Percentiles rank a stretch among this genome's conserved stretches.
phyloP scores from a whole-genome alignment of 92 coral and sea anemone species.

The Palythoa grandiflora region DNA sequence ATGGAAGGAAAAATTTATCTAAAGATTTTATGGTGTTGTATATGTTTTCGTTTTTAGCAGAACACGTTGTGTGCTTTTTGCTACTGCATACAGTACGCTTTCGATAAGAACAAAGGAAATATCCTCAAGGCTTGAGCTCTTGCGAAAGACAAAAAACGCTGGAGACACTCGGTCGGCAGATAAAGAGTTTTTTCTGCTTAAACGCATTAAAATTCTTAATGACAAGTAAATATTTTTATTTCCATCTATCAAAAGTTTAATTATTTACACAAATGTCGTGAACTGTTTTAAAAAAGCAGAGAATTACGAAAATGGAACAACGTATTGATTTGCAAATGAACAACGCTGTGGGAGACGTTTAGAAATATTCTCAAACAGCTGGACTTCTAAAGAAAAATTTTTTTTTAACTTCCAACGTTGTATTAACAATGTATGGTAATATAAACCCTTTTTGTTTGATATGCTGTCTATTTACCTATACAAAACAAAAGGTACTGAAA shows the following conservation, averaged over 20 bases:
- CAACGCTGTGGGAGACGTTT: neutral
- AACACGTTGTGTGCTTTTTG: neutral
- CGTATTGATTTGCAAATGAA: conserved; percentile 3
- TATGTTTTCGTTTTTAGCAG: neutral
- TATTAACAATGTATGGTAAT: neutral
- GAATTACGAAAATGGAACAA: neutral
- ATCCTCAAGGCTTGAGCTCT: neutral
- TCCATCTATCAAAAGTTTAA: neutral
- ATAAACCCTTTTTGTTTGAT: neutral
- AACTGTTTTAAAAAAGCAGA: neutral
- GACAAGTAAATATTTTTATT: neutral
- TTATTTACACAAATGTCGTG: neutral
- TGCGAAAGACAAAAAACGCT: neutral
- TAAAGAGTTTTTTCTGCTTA: neutral
- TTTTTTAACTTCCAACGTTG: neutral
- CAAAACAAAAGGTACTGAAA: neutral
- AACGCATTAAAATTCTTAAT: neutral
- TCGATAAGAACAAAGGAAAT: conserved; percentile 4
- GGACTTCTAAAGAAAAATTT: neutral
- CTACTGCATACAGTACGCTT: neutral
- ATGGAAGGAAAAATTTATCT: too few species aligned
- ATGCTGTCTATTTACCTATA: conserved; percentile 19
- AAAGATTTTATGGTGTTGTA: neutral
- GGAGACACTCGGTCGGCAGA: neutral
- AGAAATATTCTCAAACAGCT: conserved; percentile 14